These are phyloP conservation scores for Lasioglossum baleicum DNA, from an alignment of 1,140 invertebrate genomes.

Conservation along the genomic window DNA sequence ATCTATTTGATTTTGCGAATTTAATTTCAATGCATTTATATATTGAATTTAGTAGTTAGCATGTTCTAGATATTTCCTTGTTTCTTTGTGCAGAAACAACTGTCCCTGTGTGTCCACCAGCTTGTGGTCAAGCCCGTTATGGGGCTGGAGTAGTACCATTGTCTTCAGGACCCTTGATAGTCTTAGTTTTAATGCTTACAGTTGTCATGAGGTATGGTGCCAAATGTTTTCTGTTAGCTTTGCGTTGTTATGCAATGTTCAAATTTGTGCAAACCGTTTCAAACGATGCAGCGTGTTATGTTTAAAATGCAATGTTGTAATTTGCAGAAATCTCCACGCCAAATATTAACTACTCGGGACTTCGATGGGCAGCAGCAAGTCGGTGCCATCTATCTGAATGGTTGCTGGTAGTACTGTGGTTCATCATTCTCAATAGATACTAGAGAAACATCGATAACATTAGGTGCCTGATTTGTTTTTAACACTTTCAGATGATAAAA, in stretches of 20 bases:
- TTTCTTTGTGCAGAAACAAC: conserved; percentile 87
- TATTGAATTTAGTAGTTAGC: conserved; percentile 62
- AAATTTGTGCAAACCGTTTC: background rate
- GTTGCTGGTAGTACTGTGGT: conserved; percentile 60
- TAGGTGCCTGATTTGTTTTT: conserved; percentile 52
- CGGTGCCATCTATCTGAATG: conserved; percentile 66
- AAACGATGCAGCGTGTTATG: too few relatives aligned
- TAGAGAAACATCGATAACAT: conserved; percentile 51
- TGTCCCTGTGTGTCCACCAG: conserved; percentile 94
- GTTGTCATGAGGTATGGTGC: conserved; percentile 74
- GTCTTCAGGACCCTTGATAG: conserved; percentile 75
- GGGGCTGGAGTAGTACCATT: conserved; percentile 79
- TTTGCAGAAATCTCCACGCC: conserved; percentile 83
- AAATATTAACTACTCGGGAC: conserved; percentile 86
- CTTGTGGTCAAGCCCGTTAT: conserved; percentile 88
- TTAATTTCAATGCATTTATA: background rate
- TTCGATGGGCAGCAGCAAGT: conserved; percentile 72
- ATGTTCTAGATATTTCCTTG: conserved; percentile 75
- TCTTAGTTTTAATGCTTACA: conserved; percentile 75
- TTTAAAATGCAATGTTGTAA: background rate
- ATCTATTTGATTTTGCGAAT: conserved; percentile 5
- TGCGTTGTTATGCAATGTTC: conserved; percentile 15
- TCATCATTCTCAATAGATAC: conserved; percentile 65
- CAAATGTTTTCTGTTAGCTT: conserved; percentile 14
- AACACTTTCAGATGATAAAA: conserved; percentile 45